phyloP scores from a whole-genome alignment of 2,888 invertebrate genomes.

The Drosophila merina region DNA sequence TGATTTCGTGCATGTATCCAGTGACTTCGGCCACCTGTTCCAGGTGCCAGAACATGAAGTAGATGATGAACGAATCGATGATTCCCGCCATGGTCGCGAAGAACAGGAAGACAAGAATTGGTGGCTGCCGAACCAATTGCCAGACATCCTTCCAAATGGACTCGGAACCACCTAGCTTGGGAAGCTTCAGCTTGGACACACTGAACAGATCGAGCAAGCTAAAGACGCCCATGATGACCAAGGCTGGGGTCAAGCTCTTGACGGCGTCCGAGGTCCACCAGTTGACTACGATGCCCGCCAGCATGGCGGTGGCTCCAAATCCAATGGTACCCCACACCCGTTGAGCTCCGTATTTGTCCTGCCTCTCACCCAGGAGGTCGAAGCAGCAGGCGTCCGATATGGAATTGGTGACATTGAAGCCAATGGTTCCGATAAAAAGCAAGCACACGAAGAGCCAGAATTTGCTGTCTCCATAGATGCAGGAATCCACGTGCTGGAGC shows the following conservation, averaged over 20 bases:
- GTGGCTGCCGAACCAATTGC: slow-evolving; percentile 86
- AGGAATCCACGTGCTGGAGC: slow-evolving; percentile 54
- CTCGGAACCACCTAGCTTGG: slow-evolving; percentile 87
- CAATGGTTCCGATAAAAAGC: slow-evolving; percentile 90
- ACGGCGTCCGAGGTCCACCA: slow-evolving; percentile 86
- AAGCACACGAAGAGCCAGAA: slow-evolving; percentile 91
- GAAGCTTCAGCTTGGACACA: slow-evolving; percentile 87
- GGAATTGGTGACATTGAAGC: slow-evolving; percentile 93
- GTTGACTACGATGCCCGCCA: slow-evolving; percentile 89
- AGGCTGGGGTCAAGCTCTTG: slow-evolving; percentile 89
- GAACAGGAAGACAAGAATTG: slow-evolving; percentile 88
- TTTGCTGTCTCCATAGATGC: slow-evolving; percentile 86
- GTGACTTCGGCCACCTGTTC: slow-evolving; percentile 89
- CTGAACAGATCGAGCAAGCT: slow-evolving; percentile 88
- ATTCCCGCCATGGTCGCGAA: slow-evolving; percentile 91
- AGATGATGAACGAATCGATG: slow-evolving; percentile 91
- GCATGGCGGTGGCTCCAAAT: slow-evolving; percentile 89
- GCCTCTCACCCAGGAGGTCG: slow-evolving; percentile 90
- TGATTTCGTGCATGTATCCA: slow-evolving; percentile 87
- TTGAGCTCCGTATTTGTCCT: slow-evolving; percentile 90
- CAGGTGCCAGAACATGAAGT: slow-evolving; percentile 93
- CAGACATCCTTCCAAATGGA: slow-evolving; percentile 89
- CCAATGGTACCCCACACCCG: slow-evolving; percentile 93
- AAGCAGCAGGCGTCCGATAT: slow-evolving; percentile 96
- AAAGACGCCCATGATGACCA: slow-evolving; percentile 87